These are phyloP conservation scores for Chionomys nivalis DNA, from an alignment of 2,113 vertebrate genomes.

Conservation along the genomic window DNA sequence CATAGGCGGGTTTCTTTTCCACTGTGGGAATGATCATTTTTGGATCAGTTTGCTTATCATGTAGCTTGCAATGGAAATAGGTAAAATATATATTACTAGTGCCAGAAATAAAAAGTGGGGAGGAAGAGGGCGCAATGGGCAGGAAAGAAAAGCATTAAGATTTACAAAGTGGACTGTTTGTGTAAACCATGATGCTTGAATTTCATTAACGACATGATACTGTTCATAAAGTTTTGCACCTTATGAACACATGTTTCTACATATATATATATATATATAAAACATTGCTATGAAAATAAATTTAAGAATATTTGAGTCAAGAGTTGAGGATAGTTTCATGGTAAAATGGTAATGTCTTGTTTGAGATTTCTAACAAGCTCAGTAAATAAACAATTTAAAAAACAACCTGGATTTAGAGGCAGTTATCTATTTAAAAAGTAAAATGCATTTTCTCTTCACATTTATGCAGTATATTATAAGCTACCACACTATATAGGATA, in stretches of 20 bases:
- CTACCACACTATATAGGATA: background rate
- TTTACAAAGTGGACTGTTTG: background rate
- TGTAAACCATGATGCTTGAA: background rate
- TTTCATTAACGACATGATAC: background rate
- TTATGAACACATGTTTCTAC: background rate
- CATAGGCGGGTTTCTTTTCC: background rate
- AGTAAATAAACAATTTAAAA: background rate
- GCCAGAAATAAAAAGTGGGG: background rate
- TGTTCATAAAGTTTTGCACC: too few species aligned
- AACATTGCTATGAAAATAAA: background rate
- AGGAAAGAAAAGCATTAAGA: background rate
- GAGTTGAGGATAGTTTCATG: background rate
- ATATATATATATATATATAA: too few species aligned
- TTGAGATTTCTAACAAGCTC: background rate
- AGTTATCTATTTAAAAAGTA: background rate
- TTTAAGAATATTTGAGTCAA: background rate
- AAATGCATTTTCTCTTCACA: background rate
- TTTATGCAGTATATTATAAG: background rate
- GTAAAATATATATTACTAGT: background rate
- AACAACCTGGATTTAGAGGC: background rate
- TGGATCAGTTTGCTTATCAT: conserved; percentile 64
- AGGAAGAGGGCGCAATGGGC: background rate
- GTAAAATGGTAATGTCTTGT: background rate
- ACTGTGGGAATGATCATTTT: conserved; percentile 52
- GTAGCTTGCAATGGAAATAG: background rate